Evolutionary conservation across 2,113 vertebrate genomes (phyloP).

Genomic region (Poecile atricapillus): DNA sequence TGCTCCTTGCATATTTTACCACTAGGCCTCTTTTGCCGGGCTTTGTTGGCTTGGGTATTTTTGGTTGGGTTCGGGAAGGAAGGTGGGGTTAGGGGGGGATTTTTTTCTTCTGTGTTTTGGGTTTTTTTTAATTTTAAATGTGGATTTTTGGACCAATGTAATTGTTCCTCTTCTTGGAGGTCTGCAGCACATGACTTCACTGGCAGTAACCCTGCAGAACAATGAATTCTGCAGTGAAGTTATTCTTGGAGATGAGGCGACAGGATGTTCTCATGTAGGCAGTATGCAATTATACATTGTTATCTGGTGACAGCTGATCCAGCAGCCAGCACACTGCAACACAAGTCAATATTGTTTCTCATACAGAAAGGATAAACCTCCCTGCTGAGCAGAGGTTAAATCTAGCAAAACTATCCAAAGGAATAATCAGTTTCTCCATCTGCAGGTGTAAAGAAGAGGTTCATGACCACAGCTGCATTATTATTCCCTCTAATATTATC

Average conservation of each 20-base stretch:
- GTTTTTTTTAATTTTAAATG: accelerated
- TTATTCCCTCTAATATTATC: neutral
- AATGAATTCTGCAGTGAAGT: neutral
- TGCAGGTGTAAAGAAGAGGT: constrained; percentile 6
- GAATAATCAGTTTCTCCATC: neutral
- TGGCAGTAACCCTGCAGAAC: neutral
- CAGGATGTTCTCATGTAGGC: constrained; percentile 47
- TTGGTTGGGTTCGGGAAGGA: accelerated
- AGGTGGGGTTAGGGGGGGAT: accelerated
- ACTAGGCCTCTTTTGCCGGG: neutral
- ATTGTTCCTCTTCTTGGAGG: neutral
- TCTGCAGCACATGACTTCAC: neutral
- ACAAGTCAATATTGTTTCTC: neutral
- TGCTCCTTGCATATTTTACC: neutral
- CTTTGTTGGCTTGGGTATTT: neutral
- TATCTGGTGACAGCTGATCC: constrained; percentile 9
- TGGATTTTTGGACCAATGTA: neutral
- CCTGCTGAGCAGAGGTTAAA: neutral
- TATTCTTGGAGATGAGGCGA: neutral
- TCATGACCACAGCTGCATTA: neutral
- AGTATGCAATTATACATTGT: constrained; percentile 32
- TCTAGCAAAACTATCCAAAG: neutral
- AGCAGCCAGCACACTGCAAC: neutral
- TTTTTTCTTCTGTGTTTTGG: neutral
- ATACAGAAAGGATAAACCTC: neutral